Base-by-base conservation (phyloP, 1,140 invertebrate genomes). In the Cyrtorhinus lividipennis region DNA sequence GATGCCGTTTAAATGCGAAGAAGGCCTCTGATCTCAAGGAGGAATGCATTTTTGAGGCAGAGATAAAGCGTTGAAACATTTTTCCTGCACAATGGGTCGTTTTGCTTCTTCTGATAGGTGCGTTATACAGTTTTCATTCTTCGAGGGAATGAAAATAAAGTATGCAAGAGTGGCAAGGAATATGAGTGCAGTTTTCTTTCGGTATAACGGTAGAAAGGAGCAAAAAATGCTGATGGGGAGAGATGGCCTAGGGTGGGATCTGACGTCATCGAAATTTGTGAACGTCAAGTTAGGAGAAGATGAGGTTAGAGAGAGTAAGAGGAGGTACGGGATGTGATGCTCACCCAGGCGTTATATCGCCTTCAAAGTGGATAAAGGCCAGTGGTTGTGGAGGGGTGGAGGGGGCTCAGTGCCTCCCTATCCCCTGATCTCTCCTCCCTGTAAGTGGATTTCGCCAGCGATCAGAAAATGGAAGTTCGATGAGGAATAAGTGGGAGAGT, bases 381-480 rank as follows among this genome's bases (percentile, higher is more conserved):
- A n/a, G n/a, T 38, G 30, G 30, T 15, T 38, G 20, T 10, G 48
- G 18, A 22, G 20, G 48, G 20, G 10, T 20, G 48, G 48, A 20
- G 20, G 18, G 5, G 20, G 8, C 10, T 53, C 48, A 12, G 12
- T 15, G 10, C 3, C 10, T 22, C 10, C 48, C 48, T 22, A 5
- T 53, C 48, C 5, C 10, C 48, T 20, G 48, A 5, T 10, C 8
- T 53, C 20, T 53, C 20, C 48, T 20, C 10, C 18, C 20, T 12
- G 8, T 53, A 53, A 53, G 48, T 53, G 48, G 48, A 53, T 53
- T 53, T 53, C 48, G 12, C 8, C n/a, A 22, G 20, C 48, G 48
- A 53, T 53, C 48, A 53, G 48, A 53, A 53, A 53, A 53, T 53
- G 48, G 48, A 53, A 53, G 48, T 53, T 53, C 20, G 48, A 53